Conservation (phyloP, 64 coral and sea anemone genomes). For the Acropora tenuis region DNA sequence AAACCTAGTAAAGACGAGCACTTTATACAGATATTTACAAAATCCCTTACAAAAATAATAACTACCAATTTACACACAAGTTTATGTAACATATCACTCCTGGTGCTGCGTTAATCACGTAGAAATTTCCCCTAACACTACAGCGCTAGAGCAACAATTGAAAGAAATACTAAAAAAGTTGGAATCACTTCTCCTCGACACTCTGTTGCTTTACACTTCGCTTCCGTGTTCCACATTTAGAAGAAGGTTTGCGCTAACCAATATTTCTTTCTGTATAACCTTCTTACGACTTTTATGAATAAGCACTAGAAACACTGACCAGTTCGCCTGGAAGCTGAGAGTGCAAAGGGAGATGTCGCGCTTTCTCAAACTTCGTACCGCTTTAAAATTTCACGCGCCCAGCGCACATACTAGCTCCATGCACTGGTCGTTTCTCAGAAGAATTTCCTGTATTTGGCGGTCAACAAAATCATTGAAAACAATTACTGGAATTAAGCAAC, state of each 20-base stretch:
- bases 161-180: not conserved
- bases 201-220: not conserved
- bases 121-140: not conserved
- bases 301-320: not conserved
- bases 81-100: not conserved
- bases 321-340: not conserved
- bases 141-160: not conserved
- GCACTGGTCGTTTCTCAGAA: not conserved
- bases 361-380: no score
- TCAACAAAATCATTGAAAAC: not conserved
- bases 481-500: not conserved
- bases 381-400: no score
- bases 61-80: slow-evolving; percentile 5
- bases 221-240: not conserved
- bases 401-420: no score
- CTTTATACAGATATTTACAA: slow-evolving; percentile 40
- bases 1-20: not conserved
- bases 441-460: not conserved
- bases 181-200: not conserved
- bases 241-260: not conserved
- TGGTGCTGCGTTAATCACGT: not conserved
- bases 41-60: slow-evolving; percentile 51
- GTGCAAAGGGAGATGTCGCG: no score
- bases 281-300: not conserved
- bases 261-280: not conserved